A percentile compares a stretch with the other conserved stretches of the same genome.
Conservation (phyloP, 2,113 vertebrate genomes). For the Raja brachyura region DNA sequence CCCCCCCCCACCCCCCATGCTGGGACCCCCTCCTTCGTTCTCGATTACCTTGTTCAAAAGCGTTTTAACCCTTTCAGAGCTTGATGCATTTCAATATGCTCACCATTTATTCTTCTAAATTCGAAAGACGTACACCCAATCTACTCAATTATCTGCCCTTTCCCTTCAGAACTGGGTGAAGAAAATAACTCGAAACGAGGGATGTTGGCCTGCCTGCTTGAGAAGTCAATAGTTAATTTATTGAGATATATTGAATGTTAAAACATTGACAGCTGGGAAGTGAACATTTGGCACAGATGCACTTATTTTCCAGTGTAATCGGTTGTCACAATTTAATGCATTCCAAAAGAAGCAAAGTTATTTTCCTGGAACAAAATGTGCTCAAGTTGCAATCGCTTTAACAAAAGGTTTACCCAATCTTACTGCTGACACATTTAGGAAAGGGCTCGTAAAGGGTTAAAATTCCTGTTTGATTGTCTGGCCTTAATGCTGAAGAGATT, state of each 20-base stretch:
- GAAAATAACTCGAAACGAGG: neutral
- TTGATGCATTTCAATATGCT: no score
- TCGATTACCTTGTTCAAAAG: no score
- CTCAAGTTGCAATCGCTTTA: neutral
- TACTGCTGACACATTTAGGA: neutral
- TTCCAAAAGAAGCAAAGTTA: neutral
- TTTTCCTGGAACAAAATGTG: neutral
- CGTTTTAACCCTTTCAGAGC: no score
- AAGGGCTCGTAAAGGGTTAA: neutral
- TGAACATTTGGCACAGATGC: neutral
- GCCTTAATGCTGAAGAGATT: no score
- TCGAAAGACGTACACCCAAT: no score
- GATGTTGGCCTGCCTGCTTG: neutral
- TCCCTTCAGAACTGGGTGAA: neutral
- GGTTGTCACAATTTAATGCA: neutral
- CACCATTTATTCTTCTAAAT: no score
- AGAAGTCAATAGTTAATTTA: neutral
- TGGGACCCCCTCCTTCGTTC: no score
- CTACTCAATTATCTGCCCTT: neutral
- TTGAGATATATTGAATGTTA: neutral
- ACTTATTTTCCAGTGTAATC: neutral
- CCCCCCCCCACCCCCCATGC: no score
- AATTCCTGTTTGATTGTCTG: no score
- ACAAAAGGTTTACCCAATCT: neutral
- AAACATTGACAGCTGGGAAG: neutral